Base-by-base conservation (phyloP, 2,113 vertebrate genomes). In the Amphiprion percula region DNA sequence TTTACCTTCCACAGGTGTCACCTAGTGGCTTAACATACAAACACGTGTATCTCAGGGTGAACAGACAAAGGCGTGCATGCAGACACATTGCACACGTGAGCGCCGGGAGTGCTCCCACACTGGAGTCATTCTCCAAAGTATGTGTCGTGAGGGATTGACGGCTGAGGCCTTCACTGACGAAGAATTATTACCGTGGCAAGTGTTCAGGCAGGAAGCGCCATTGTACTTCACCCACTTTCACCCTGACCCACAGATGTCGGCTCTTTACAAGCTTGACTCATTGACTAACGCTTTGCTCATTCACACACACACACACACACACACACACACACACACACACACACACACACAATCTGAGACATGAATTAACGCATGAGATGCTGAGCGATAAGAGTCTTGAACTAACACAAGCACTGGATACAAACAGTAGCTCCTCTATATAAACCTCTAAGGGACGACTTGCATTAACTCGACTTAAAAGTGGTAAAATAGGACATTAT, bases 101-200 rank as follows among this genome's bases (percentile, higher is more conserved):
- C 68, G 5, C n/a, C 47, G 21, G 9, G 61, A 33, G n/a, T 10
- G 49, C 46, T 76, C 15, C 16, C 30, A 28, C 17, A 58, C 61
- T 8, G 54, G 37, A 83, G 73, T 87, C 84, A 89, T 88, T 90
- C 90, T 49, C 73, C 78, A 87, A 84, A 93, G 87, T 90, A 72
- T 64, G 70, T 61, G 54, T 53, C 37, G 66, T 66, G 80, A 79
- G 58, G 73, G 87, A 94, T 88, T 93, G 88, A 93, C 83, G 61
- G 69, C 39, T 37, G 1, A 68, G 61, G 80, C 80, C 79, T 87
- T 85, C 80, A 50, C 47, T 1, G 28, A 19, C 0, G 33, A 68
- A 86, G 81, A 91, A 61, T 84, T 86, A 91, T 80, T n/a, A 77
- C 71, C 10, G 4, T 50, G 46, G 61, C 79, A 30, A 82, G 78